Evolutionary conservation across 2,888 invertebrate species (phyloP), one percentile per base, ranked within the genome.

Genomic region (Nesidiocoris tenuis): DNA sequence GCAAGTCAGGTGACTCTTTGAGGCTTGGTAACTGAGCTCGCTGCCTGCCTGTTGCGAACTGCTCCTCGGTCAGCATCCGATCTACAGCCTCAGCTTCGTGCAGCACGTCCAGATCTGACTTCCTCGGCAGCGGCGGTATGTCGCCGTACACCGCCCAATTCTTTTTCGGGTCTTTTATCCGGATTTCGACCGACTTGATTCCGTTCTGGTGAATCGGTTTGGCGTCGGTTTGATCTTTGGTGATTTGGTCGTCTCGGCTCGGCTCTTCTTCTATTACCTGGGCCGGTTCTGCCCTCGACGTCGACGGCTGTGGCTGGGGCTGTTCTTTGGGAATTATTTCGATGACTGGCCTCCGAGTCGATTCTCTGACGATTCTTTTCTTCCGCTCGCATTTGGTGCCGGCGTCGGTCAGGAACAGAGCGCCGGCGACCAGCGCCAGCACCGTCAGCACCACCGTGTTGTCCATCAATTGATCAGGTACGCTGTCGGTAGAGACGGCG

Each of bases 361-460:
- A 18, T 63, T 77, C 77, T 55, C 65, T 25, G 16, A 67, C 67
- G 1, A 71, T 55, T 21, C 75, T 74, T 54, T 76, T 70, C 18
- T 77, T 78, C 2, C 65, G 39, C 7, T 77, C 75, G 18, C 79
- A 78, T 25, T 76, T 78, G 7, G 78, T 74, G 18, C 79, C 79
- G 3, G 91, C 85, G 82, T 91, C 91, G 39, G 90, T 82, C 25
- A 91, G 86, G 84, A 91, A 91, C 0, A 91, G 84, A 0, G 89
- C 87, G 0, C 89, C 91, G 0, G 90, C 90, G 1, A 89, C 80
- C 21, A 91, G 84, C 1, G 91, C 89, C 16, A 91, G 83, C 0
- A 87, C 86, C 1, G 91, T 91, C 18, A 91, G 86, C 16, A 91
- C 87, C 0, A 90, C 88, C 0, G 91, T 91, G 83, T 91, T 91